A percentile compares a stretch with the other conserved stretches of the same genome.
These are phyloP conservation scores for Dorcus parallelipipedus DNA, from an alignment of 2,888 invertebrate species.

Conservation along the genomic window DNA sequence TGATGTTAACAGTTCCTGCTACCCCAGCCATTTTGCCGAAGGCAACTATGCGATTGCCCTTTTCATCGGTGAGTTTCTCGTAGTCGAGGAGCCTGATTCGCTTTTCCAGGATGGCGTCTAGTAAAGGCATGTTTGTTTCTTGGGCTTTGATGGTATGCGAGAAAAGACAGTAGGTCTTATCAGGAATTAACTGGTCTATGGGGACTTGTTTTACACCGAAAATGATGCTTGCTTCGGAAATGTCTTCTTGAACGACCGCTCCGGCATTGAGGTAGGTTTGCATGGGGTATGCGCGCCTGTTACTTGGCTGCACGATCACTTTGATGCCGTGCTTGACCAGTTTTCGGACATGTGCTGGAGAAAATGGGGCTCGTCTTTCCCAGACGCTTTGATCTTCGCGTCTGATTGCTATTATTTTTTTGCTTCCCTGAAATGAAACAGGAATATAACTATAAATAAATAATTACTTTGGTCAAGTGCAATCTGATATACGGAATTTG, in stretches of 20 bases:
- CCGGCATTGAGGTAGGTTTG: constrained; percentile 92
- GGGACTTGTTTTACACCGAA: constrained; percentile 98
- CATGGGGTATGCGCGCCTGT: constrained; percentile 96
- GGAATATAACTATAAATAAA: no score
- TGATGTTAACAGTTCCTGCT: constrained; percentile 97
- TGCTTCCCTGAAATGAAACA: constrained; percentile 26
- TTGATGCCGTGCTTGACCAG: constrained; percentile 84
- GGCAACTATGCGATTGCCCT: constrained; percentile 84
- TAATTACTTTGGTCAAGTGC: no score
- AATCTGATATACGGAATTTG: no score
- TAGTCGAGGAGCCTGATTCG: constrained; percentile 96
- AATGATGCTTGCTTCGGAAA: constrained; percentile 92
- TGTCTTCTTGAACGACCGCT: constrained; percentile 91
- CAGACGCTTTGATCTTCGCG: constrained; percentile 93
- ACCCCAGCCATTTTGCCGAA: constrained; percentile 99
- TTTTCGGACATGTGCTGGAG: constrained; percentile 86
- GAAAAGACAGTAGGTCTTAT: constrained; percentile 98
- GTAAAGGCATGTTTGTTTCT: constrained; percentile 93
- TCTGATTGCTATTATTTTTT: constrained; percentile 77
- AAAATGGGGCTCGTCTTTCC: constrained; percentile 93
- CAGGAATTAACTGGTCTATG: constrained; percentile 85
- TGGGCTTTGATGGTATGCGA: constrained; percentile 99
- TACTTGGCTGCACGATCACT: constrained; percentile 97
- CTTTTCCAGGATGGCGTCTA: constrained; percentile 94
- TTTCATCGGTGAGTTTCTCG: constrained; percentile 88